A percentile compares a stretch with the other conserved stretches of the same genome.
phyloP scores from a whole-genome alignment of 2,888 invertebrate species.

The Parascotia fuliginaria region DNA sequence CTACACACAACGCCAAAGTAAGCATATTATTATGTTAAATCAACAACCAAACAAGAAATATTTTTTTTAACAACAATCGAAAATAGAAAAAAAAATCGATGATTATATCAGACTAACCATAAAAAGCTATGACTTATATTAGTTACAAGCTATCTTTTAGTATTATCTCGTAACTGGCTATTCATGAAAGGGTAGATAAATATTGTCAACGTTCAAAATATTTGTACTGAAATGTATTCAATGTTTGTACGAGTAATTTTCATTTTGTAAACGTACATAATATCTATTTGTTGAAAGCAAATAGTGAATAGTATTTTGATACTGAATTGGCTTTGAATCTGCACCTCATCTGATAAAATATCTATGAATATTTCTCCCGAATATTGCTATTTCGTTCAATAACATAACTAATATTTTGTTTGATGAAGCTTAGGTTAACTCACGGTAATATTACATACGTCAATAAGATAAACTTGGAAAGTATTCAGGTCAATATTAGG shows the following conservation, averaged over 20 bases:
- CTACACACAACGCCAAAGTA: too few species aligned
- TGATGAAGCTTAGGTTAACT: too few species aligned
- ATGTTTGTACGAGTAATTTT: background rate
- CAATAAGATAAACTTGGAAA: too few species aligned
- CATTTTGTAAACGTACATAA: background rate
- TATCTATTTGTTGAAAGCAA: constrained; percentile 1
- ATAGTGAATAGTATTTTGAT: background rate
- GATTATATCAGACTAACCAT: constrained; percentile 26
- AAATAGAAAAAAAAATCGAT: constrained; percentile 30
- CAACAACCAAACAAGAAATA: constrained; percentile 17
- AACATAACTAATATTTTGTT: too few species aligned
- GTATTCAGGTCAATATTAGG: too few species aligned
- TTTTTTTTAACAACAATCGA: constrained; percentile 19
- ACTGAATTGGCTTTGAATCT: background rate
- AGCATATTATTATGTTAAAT: constrained; percentile 10
- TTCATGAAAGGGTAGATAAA: constrained; percentile 4
- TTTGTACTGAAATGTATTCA: constrained; percentile 1
- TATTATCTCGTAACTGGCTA: constrained; percentile 17
- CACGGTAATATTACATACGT: too few species aligned
- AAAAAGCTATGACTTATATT: constrained; percentile 32
- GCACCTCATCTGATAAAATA: too few species aligned
- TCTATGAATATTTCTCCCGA: too few species aligned
- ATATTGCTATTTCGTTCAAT: too few species aligned
- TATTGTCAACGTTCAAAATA: constrained; percentile 1
- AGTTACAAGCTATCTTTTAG: constrained; percentile 16